These are phyloP conservation scores for Aramus guarauna DNA, from an alignment of 2,113 vertebrate genomes.

Conservation along the genomic window DNA sequence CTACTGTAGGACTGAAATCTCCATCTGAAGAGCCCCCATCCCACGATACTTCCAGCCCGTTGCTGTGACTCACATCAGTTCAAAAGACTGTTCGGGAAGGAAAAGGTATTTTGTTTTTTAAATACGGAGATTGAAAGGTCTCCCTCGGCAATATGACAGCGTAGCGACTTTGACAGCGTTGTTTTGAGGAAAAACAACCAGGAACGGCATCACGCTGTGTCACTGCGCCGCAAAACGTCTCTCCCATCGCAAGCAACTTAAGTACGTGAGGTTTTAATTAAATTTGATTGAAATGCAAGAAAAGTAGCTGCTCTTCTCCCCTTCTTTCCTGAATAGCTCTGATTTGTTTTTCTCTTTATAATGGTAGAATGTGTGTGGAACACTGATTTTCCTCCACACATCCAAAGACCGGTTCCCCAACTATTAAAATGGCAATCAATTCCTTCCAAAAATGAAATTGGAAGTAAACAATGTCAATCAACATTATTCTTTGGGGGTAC, in stretches of 20 bases:
- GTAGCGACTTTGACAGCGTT: neutral
- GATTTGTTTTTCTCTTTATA: neutral
- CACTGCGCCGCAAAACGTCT: neutral
- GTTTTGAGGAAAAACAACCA: neutral
- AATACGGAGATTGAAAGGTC: neutral
- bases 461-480: neutral
- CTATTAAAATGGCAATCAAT: neutral
- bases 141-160: neutral
- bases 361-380: neutral
- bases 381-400: neutral
- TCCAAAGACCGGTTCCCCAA: neutral
- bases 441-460: neutral
- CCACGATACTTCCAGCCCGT: neutral
- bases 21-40: fast-evolving
- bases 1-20: neutral
- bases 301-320: neutral
- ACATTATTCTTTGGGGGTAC: neutral
- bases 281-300: neutral
- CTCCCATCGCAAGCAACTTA: neutral
- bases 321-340: neutral
- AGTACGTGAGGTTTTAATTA: neutral
- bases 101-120: neutral
- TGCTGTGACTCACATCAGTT: neutral
- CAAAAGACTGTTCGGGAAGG: neutral
- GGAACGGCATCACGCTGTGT: fast-evolving